A percentile compares a stretch with the other conserved stretches of the same genome.
These are phyloP conservation scores for Catajapyx aquilonaris DNA, from an alignment of 1,140 invertebrate species.

Conservation along the genomic window DNA sequence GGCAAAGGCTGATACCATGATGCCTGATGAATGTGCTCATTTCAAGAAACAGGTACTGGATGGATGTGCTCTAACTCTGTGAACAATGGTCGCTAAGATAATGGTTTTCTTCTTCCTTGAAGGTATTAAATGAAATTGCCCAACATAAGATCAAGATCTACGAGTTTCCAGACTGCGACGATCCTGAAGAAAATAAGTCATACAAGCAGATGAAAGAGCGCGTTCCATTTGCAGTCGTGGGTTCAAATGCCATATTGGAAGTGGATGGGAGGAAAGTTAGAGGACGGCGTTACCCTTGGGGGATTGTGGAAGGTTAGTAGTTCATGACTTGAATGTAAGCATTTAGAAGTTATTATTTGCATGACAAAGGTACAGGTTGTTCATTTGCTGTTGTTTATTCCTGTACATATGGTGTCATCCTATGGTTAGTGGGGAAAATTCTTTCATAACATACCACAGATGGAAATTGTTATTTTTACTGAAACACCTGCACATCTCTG, in stretches of 20 bases:
- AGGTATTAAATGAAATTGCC: conserved; percentile 91
- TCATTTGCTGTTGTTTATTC: too few species aligned
- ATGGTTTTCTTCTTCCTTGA: conserved; percentile 16
- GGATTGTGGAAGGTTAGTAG: conserved; percentile 63
- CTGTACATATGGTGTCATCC: too few species aligned
- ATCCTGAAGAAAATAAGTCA: conserved; percentile 49
- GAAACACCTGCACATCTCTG: too few species aligned
- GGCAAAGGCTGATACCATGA: conserved; percentile 97
- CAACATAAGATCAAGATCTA: conserved; percentile 98
- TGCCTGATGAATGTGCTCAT: conserved; percentile 79
- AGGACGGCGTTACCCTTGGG: conserved; percentile 94
- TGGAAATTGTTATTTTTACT: too few species aligned
- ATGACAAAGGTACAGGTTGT: too few species aligned
- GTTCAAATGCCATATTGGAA: conserved; percentile 87
- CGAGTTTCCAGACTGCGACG: conserved; percentile 74
- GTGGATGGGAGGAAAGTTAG: conserved; percentile 65
- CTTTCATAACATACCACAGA: too few species aligned
- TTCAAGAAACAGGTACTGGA: conserved; percentile 86
- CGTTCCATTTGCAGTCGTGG: conserved; percentile 97
- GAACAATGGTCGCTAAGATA: too few species aligned
- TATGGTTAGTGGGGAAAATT: too few species aligned
- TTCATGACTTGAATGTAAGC: too few species aligned
- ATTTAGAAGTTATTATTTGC: too few species aligned
- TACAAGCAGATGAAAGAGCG: conserved; percentile 52
- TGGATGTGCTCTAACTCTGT: not conserved